These are phyloP conservation scores for Gorsachius goisagi DNA, from an alignment of 2,113 vertebrate genomes.

Conservation along the genomic window DNA sequence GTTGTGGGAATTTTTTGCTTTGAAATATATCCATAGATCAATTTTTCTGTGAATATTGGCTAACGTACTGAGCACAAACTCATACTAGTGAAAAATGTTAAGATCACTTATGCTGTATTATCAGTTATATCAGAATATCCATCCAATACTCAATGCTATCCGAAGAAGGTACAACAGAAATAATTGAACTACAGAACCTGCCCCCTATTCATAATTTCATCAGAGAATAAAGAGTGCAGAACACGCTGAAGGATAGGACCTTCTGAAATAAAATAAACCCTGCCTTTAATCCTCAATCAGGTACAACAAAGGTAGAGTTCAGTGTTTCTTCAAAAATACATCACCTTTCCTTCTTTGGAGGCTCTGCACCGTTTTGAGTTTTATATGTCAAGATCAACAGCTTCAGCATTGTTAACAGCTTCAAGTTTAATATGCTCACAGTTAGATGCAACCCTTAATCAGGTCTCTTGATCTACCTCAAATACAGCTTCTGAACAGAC, in stretches of 20 bases:
- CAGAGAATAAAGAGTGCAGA: not conserved
- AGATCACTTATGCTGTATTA: not conserved
- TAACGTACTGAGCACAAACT: not conserved
- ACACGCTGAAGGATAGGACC: not conserved
- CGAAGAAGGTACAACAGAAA: not conserved
- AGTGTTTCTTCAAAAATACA: not conserved
- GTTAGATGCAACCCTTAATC: not conserved
- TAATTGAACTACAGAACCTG: not conserved
- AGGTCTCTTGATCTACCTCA: not conserved
- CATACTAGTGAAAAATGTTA: not conserved
- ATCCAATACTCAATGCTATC: not conserved
- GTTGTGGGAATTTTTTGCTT: not conserved
- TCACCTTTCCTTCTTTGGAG: not conserved
- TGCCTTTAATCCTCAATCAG: not conserved
- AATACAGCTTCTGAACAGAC: not conserved
- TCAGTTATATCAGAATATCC: not conserved
- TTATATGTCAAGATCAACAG: not conserved
- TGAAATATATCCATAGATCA: not conserved
- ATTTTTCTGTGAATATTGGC: not conserved
- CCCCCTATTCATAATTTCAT: not conserved
- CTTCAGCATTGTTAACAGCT: not conserved
- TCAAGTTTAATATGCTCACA: not conserved
- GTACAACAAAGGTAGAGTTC: not conserved
- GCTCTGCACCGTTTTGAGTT: not conserved
- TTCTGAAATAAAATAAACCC: not conserved